Evolutionary conservation across 2,888 invertebrate species (phyloP).

Genomic region (Adineta ricciae): DNA sequence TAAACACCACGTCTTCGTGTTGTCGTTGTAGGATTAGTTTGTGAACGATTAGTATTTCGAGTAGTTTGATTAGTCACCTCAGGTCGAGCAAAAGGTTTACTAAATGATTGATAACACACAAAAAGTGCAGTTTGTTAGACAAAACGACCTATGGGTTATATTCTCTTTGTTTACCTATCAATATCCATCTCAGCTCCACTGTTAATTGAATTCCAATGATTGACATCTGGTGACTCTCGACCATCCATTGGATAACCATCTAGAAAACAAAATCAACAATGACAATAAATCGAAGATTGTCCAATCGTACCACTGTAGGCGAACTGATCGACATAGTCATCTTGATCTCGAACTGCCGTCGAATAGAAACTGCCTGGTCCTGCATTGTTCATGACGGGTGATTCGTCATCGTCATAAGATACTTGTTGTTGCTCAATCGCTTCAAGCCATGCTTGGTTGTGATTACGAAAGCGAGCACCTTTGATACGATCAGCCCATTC

Average conservation of each 20-base stretch:
- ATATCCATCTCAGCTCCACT: neutral
- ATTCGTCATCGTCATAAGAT: slow-evolving; percentile 9
- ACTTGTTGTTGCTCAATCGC: slow-evolving; percentile 25
- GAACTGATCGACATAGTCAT: neutral
- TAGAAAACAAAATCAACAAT: neutral
- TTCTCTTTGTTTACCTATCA: neutral
- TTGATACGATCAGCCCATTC: slow-evolving; percentile 31
- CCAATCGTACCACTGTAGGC: neutral
- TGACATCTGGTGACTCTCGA: neutral
- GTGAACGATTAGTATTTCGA: slow-evolving; percentile 6
- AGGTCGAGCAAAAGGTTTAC: neutral
- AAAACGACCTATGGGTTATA: neutral
- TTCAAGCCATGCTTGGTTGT: slow-evolving; percentile 32
- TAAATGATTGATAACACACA: neutral
- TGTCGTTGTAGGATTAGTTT: neutral
- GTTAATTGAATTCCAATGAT: neutral
- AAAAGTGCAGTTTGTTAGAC: neutral
- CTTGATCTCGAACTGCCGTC: neutral
- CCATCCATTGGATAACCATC: neutral
- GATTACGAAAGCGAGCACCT: slow-evolving; percentile 29
- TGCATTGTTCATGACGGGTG: neutral
- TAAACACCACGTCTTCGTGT: neutral
- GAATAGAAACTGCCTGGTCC: neutral
- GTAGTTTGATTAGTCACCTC: neutral
- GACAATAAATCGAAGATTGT: too few relatives aligned